phyloP scores from a whole-genome alignment of 2,888 invertebrate species.

The Phortica magna region DNA sequence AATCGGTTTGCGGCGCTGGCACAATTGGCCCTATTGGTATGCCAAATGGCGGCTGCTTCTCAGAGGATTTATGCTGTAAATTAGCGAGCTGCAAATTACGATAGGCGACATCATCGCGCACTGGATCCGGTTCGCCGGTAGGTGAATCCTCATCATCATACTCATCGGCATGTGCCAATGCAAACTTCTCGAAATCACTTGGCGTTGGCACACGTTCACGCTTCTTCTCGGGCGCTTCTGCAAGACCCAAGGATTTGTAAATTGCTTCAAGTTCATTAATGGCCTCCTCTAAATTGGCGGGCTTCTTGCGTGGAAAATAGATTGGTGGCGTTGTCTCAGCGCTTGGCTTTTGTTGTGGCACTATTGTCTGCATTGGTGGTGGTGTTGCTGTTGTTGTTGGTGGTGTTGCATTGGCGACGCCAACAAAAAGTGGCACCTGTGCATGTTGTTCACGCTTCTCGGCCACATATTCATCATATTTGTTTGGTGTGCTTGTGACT shows the following conservation, averaged over 20 bases:
- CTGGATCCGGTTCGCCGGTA: constrained; percentile 88
- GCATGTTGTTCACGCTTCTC: constrained; percentile 72
- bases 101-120: constrained; percentile 90
- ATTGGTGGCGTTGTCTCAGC: constrained; percentile 60
- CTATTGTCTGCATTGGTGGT: constrained; percentile 52
- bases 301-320: constrained; percentile 79
- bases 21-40: constrained; percentile 92
- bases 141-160: constrained; percentile 79
- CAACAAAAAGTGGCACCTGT: constrained; percentile 57
- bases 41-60: constrained; percentile 93
- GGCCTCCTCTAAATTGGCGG: constrained; percentile 91
- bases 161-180: constrained; percentile 81
- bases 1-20: constrained; percentile 89
- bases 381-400: constrained; percentile 43
- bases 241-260: constrained; percentile 90
- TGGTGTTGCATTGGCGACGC: neutral
- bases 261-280: constrained; percentile 94
- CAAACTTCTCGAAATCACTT: constrained; percentile 76
- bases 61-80: constrained; percentile 84
- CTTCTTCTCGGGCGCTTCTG: constrained; percentile 79
- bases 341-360: constrained; percentile 70
- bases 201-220: constrained; percentile 69
- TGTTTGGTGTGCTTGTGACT: constrained; percentile 69
- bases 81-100: constrained; percentile 89
- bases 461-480: constrained; percentile 77